Base-by-base conservation (phyloP, 2,797 vertebrate species). In the Avahi laniger region DNA sequence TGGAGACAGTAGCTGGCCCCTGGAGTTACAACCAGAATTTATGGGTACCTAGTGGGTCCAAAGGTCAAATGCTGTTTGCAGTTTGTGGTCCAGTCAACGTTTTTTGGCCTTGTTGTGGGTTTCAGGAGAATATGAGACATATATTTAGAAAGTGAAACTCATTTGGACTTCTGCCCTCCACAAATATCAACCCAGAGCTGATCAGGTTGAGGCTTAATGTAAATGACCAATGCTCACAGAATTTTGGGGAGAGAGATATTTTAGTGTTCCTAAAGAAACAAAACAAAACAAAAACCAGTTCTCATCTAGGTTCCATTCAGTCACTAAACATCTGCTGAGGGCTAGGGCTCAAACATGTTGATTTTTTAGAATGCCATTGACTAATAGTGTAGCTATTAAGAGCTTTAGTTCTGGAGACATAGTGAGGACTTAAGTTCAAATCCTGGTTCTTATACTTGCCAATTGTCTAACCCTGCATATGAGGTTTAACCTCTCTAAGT, bases 271-370 rank as follows among this genome's bases (percentile, higher is more conserved):
- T 48, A 48, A 92, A 65, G 63, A 82, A 86, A 35, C 38, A 46
- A 94, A 85, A 41, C 2, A 33, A 70, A 78, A 63, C 4, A 79
- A 70, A 85, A 85, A 18, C 46, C 28, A 17, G 5, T 33, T 95
- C 11, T 83, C 30, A 89, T 54, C 48, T 87, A 89, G 46, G 30
- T 28, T 43, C 41, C 28, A 81, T 72, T 95, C 18, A 85, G 50
- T 86, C 59, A 82, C 20, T 83, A 88, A 82, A 79, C 35, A 92
- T 70, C 79, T 93, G 38, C 79, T 95, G 63, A 96, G 73, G 20
- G 8, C 10, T 46, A 69, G 14, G 4, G 14, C 8, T 93, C 41
- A 90, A 38, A 65, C 33, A 17, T 46, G 28, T 65, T 73, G 5
- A 67, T 15, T 7, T 85, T 54, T 20, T 30, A 61, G 41, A 83